phyloP scores from a whole-genome alignment of 2,888 invertebrate species.

The Sinhomidia bicolor region DNA sequence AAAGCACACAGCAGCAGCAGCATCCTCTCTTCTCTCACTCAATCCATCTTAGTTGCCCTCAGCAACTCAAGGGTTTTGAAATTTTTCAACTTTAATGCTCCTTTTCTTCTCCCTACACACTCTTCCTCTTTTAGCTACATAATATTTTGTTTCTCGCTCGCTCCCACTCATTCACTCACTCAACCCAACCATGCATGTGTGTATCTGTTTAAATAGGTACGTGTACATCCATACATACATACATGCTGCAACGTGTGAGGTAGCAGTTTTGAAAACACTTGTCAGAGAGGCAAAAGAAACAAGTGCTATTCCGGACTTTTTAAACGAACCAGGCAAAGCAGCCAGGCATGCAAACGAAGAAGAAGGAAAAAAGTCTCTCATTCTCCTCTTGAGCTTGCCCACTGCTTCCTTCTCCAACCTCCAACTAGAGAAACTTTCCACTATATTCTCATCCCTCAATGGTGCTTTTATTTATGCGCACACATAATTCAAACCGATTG shows the following conservation, averaged over 20 bases:
- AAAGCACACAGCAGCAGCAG: constrained; percentile 32
- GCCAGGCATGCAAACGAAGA: constrained; percentile 2
- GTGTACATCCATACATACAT: too few species aligned
- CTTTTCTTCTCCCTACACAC: constrained; percentile 34
- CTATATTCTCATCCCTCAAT: constrained; percentile 30
- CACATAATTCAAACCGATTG: constrained; percentile 71
- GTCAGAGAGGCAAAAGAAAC: neutral
- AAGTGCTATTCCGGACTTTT: constrained; percentile 23
- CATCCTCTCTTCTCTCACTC: constrained; percentile 32
- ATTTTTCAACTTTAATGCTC: constrained; percentile 59
- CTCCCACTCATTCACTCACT: constrained; percentile 14
- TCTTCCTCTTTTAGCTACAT: constrained; percentile 31
- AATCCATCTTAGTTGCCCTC: constrained; percentile 32
- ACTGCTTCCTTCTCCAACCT: neutral
- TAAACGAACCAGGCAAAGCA: constrained; percentile 34
- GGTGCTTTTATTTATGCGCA: constrained; percentile 65
- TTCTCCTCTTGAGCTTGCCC: neutral
- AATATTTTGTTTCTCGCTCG: constrained; percentile 18
- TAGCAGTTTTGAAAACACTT: constrained; percentile 16
- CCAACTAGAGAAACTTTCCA: constrained; percentile 37
- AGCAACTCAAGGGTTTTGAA: constrained; percentile 49
- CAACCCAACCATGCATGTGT: too few species aligned
- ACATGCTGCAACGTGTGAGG: too few species aligned
- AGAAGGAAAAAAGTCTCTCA: neutral
- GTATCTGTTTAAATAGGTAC: too few species aligned